Evolutionary conservation across 2,113 vertebrate genomes (phyloP).

Genomic region (Vicugna pacos): DNA sequence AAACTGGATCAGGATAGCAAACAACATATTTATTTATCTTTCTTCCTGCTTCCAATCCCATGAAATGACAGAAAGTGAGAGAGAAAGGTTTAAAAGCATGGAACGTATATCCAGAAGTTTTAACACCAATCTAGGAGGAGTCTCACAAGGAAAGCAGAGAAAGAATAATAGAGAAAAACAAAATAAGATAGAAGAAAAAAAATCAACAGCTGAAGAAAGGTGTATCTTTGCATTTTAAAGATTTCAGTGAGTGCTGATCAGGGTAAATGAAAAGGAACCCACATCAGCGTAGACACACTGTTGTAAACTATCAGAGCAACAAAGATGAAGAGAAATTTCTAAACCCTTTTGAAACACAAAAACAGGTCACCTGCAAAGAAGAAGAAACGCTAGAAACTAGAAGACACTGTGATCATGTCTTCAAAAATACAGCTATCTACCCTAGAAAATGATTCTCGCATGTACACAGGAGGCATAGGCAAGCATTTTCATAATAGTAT

Average conservation of each 20-base stretch:
- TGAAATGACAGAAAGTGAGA: slow-evolving; percentile 25
- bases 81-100: slow-evolving; percentile 37
- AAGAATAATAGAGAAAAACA: background rate
- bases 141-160: background rate
- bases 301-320: background rate
- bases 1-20: slow-evolving; percentile 59
- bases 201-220: background rate
- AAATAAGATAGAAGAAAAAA: background rate
- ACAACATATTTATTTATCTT: slow-evolving; percentile 23
- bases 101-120: background rate
- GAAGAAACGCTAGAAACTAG: slow-evolving; percentile 28
- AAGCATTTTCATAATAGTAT: background rate
- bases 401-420: background rate
- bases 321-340: slow-evolving; percentile 26
- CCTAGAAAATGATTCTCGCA: background rate
- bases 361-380: background rate
- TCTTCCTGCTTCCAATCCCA: slow-evolving; percentile 23
- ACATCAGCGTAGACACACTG: slow-evolving; percentile 19
- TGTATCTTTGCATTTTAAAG: slow-evolving; percentile 11
- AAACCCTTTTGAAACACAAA: slow-evolving; percentile 36
- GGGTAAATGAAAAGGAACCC: background rate
- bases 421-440: background rate
- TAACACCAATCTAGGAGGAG: background rate
- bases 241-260: background rate
- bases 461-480: background rate